Percentiles rank a stretch among this genome's conserved stretches.
phyloP scores from a whole-genome alignment of 2,888 invertebrate genomes.

The Schizotus pectinicornis region DNA sequence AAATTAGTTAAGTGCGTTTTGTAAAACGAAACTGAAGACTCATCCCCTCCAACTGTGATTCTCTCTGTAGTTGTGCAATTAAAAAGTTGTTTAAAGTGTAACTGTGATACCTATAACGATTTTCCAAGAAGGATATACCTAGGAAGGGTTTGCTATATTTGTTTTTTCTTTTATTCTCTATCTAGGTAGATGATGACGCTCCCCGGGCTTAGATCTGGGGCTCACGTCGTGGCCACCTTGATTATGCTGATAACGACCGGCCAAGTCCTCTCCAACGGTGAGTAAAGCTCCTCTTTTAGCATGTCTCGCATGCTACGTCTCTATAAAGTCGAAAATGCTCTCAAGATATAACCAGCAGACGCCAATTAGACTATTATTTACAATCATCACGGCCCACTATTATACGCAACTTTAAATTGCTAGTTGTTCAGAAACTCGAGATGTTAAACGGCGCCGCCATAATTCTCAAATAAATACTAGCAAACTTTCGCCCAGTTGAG shows the following conservation, averaged over 20 bases:
- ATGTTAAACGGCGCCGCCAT: neutral
- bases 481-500: constrained; percentile 4
- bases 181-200: constrained; percentile 53
- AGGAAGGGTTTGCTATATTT: constrained; percentile 50
- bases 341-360: constrained; percentile 34
- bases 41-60: constrained; percentile 31
- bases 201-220: constrained; percentile 43
- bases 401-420: constrained; percentile 4
- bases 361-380: constrained; percentile 25
- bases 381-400: neutral
- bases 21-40: constrained; percentile 1
- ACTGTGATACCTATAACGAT: constrained; percentile 30
- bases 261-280: constrained; percentile 57
- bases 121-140: constrained; percentile 35
- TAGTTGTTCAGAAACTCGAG: neutral
- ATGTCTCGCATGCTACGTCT: constrained; percentile 36
- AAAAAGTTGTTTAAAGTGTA: constrained; percentile 25
- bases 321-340: constrained; percentile 40
- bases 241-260: constrained; percentile 51
- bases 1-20: constrained; percentile 13
- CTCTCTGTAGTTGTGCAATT: constrained; percentile 21
- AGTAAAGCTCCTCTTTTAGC: constrained; percentile 47
- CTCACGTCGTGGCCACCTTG: constrained; percentile 49
- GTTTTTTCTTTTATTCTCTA: constrained; percentile 36
- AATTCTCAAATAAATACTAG: constrained; percentile 14